Conservation (phyloP, 2,888 invertebrate genomes). For the Lepidocyrtinus sp. region DNA sequence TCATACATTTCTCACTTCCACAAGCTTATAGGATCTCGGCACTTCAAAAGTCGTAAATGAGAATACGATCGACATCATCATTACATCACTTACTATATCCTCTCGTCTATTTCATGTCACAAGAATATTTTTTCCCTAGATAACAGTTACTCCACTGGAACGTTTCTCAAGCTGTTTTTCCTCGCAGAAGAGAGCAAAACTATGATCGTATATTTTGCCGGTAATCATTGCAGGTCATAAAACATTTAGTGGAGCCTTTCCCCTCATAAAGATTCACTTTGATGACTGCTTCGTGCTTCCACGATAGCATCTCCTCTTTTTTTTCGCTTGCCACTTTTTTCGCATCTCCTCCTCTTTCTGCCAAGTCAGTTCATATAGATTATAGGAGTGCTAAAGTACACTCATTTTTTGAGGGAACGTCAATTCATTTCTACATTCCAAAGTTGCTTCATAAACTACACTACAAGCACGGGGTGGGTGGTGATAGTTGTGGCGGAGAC, state of each 20-base stretch:
- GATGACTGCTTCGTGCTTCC: conserved; percentile 49
- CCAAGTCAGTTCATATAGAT: conserved; percentile 28
- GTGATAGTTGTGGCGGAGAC: conserved; percentile 18
- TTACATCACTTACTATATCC: conserved; percentile 18
- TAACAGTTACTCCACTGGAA: conserved; percentile 18
- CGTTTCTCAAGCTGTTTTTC: conserved; percentile 35
- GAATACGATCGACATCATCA: conserved; percentile 50
- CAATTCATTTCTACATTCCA: not conserved
- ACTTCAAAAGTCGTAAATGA: conserved; percentile 50
- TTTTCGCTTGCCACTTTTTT: conserved; percentile 54
- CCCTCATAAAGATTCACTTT: conserved; percentile 69
- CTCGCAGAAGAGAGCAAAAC: not conserved
- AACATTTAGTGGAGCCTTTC: conserved; percentile 70
- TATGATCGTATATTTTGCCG: conserved; percentile 39
- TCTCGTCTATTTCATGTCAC: not conserved
- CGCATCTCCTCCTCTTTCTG: conserved; percentile 35
- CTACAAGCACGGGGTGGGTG: conserved; percentile 1
- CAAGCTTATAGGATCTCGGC: conserved; percentile 27
- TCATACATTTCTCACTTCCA: not conserved
- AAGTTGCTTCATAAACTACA: not conserved
- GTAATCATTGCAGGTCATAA: conserved; percentile 68
- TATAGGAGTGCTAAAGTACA: not conserved
- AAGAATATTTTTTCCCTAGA: not conserved
- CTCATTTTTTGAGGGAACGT: conserved; percentile 17
- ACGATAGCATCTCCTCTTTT: not conserved